These are phyloP conservation scores for Acyrthosiphon pisum DNA, from an alignment of 1,140 invertebrate species.

Conservation along the genomic window DNA sequence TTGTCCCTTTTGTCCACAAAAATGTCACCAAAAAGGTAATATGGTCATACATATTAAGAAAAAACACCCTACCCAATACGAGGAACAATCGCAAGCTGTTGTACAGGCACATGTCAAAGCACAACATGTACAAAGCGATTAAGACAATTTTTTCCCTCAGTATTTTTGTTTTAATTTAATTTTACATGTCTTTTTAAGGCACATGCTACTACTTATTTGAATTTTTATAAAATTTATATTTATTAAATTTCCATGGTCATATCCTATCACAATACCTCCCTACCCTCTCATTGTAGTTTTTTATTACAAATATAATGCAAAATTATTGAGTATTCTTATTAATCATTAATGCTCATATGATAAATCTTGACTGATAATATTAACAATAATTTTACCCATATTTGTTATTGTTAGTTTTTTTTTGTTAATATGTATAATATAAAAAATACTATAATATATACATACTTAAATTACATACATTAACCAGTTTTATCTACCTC, in stretches of 20 bases:
- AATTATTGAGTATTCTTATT: slow-evolving; percentile 31
- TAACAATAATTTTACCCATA: slow-evolving; percentile 32
- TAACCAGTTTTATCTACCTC: slow-evolving; percentile 52
- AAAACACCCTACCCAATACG: slow-evolving; percentile 58
- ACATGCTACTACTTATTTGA: slow-evolving; percentile 52
- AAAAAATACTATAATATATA: not conserved
- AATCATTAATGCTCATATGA: not conserved
- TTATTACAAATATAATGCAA: not conserved
- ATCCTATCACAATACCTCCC: slow-evolving; percentile 38
- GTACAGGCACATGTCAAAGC: slow-evolving; percentile 55
- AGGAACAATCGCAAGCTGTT: slow-evolving; percentile 54
- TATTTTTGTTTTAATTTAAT: slow-evolving; percentile 53
- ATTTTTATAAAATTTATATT: slow-evolving; percentile 40
- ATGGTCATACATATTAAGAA: slow-evolving; percentile 60
- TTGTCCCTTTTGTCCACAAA: slow-evolving; percentile 60
- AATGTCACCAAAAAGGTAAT: slow-evolving; percentile 60
- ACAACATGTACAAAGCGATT: slow-evolving; percentile 44
- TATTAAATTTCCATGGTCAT: slow-evolving; percentile 32
- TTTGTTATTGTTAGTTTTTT: not conserved
- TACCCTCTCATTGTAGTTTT: not conserved
- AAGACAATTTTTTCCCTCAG: slow-evolving; percentile 43
- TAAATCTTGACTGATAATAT: slow-evolving; percentile 48
- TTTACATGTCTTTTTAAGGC: slow-evolving; percentile 35
- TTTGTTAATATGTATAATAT: not conserved
- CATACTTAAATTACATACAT: not conserved